Evolutionary conservation across 2,113 vertebrate species (phyloP).

Genomic region (Carassius auratus): DNA sequence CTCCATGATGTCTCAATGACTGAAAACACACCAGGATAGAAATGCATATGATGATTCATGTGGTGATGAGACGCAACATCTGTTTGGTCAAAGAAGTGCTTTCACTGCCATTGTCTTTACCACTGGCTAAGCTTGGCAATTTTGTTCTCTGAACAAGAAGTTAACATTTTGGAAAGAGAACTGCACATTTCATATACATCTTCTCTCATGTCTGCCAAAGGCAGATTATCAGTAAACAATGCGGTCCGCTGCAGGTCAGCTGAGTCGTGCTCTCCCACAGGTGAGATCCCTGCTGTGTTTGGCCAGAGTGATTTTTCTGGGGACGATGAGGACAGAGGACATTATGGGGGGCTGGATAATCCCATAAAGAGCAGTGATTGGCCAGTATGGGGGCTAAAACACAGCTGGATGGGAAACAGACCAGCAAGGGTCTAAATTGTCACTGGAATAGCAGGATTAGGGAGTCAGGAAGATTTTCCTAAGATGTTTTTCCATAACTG

Average conservation of each 20-base stretch:
- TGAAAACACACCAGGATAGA: constrained; percentile 23
- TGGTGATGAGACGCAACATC: constrained; percentile 22
- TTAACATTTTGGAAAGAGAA: background rate
- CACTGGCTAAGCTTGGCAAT: constrained; percentile 20
- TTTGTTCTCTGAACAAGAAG: constrained; percentile 21
- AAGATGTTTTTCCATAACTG: constrained; percentile 31
- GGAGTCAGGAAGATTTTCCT: constrained; percentile 24
- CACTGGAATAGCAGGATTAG: constrained; percentile 50
- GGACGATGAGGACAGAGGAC: constrained; percentile 38
- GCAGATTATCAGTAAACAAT: constrained; percentile 44
- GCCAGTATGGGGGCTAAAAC: constrained; percentile 32
- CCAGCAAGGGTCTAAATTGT: constrained; percentile 22
- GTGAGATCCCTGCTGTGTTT: constrained; percentile 30
- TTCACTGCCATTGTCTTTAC: constrained; percentile 14
- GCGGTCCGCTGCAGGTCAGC: constrained; percentile 14
- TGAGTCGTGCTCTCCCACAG: constrained; percentile 24
- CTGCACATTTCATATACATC: constrained; percentile 42
- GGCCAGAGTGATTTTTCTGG: constrained; percentile 38
- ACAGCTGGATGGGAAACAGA: constrained; percentile 25
- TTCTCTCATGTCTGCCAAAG: constrained; percentile 13
- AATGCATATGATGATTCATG: constrained; percentile 24
- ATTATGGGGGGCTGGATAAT: constrained; percentile 51
- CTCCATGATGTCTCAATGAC: constrained; percentile 31
- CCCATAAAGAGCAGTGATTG: constrained; percentile 58
- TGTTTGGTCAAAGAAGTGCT: constrained; percentile 24